Conservation (phyloP, 2,113 vertebrate genomes). For the Cricetomys ansorgei region DNA sequence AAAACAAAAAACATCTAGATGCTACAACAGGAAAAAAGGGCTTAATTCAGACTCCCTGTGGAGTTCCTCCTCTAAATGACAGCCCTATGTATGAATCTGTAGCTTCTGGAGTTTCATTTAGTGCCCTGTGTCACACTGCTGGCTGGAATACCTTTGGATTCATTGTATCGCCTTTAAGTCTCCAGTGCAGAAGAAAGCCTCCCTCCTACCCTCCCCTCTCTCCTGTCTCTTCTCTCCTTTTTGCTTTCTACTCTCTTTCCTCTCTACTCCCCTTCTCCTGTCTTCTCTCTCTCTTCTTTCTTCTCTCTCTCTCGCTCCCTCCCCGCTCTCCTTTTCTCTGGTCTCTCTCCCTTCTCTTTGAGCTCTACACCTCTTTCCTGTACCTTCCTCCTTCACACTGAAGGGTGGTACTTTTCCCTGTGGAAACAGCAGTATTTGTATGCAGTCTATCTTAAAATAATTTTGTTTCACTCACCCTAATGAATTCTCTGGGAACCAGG, state of each 20-base stretch:
- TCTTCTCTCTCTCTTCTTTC: neutral
- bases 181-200: neutral
- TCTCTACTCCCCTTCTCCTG: neutral
- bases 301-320: neutral
- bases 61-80: constrained; percentile 73
- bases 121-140: constrained; percentile 73
- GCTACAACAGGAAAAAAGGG: constrained; percentile 66
- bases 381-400: neutral
- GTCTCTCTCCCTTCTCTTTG: neutral
- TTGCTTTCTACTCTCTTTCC: neutral
- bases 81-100: constrained; percentile 81
- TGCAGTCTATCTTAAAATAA: constrained; percentile 34
- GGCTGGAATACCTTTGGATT: constrained; percentile 78
- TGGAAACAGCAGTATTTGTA: constrained; percentile 64
- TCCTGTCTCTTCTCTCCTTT: neutral
- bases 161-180: constrained; percentile 63
- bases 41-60: constrained; percentile 79
- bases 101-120: constrained; percentile 82
- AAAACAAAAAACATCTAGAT: constrained; percentile 76
- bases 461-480: constrained; percentile 69
- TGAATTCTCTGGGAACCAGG: constrained; percentile 38
- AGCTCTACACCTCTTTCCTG: constrained; percentile 7
- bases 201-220: neutral
- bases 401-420: constrained; percentile 19
- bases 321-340: neutral